Conservation (phyloP, 2,797 vertebrate species). For the Melanitta fusca region DNA sequence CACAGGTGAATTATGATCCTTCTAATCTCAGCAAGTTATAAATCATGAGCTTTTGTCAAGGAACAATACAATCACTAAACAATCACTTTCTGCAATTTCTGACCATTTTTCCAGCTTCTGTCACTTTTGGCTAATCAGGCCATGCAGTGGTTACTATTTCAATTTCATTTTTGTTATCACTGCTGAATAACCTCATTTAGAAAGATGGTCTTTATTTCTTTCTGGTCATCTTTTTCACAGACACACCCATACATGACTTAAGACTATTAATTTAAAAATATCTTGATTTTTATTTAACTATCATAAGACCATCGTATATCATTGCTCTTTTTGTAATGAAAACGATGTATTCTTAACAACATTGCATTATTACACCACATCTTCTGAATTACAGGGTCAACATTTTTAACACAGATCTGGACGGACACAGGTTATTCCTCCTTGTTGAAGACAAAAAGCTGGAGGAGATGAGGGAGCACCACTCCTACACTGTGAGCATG, state of each 20-base stretch:
- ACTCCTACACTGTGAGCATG: fast-evolving
- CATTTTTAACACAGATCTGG: not conserved
- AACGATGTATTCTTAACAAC: not conserved
- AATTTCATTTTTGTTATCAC: not conserved
- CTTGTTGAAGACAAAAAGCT: not conserved
- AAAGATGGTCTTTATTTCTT: not conserved
- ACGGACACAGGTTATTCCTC: not conserved
- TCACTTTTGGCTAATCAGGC: not conserved
- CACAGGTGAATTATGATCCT: not conserved
- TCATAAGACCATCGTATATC: not conserved
- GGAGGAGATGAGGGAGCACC: not conserved
- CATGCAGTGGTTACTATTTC: not conserved
- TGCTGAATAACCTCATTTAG: not conserved
- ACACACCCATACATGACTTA: too few species aligned
- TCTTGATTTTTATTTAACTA: not conserved
- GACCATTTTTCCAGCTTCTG: not conserved
- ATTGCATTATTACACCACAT: not conserved
- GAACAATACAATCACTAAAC: not conserved
- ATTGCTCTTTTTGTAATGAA: not conserved
- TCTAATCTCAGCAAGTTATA: not conserved
- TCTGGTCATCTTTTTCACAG: not conserved
- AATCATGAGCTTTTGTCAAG: not conserved
- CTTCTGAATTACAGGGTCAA: not conserved
- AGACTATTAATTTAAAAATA: not conserved
- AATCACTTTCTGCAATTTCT: not conserved